Evolutionary conservation across 1,140 invertebrate species (phyloP), one percentile per base, ranked within the genome.

Genomic region (Frieseomelitta varia): DNA sequence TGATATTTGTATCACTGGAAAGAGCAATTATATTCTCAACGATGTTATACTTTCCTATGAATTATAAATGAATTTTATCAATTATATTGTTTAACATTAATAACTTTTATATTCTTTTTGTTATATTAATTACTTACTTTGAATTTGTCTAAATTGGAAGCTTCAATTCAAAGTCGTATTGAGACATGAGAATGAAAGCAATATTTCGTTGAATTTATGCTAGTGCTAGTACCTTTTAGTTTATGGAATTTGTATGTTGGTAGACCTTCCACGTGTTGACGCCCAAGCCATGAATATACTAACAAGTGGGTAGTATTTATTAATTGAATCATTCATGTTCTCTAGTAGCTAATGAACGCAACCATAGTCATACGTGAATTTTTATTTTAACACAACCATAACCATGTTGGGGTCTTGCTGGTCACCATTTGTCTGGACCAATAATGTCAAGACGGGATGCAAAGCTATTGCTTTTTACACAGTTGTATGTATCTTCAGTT

Each of bases 401-500:
- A 96, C 96, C n/a, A 93, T 97, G 4, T 88, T 98, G 58, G 95
- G 97, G 91, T 97, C 97, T 2, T 98, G 97, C 93, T 98, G 98
- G 97, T 98, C 97, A 4, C 98, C 98, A 69, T 97, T 97, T 90
- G 97, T 98, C 88, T 98, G 97, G 97, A 97, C 97, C 19, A 96
- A 97, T 85, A 96, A 96, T 92, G 95, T 98, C 2, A 97, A 97
- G 92, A 96, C 96, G 78, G 97, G 97, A 12, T 97, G 96, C 89
- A 96, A 96, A 92, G 96, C 96, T 2, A 97, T 98, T 86, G 97
- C 97, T 2, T 96, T 96, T 85, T 98, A 98, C 84, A 97, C 97
- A 34, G 95, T 96, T 30, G 96, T 96, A 93, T 93, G 94, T 92
- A 58, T 39, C 56, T 47, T 61, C 17, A 63, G 61, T 72, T 34